Percentiles rank a stretch among this genome's conserved stretches.
phyloP scores from a whole-genome alignment of 2,797 vertebrate species.

The Petrocephalus sullivani region DNA sequence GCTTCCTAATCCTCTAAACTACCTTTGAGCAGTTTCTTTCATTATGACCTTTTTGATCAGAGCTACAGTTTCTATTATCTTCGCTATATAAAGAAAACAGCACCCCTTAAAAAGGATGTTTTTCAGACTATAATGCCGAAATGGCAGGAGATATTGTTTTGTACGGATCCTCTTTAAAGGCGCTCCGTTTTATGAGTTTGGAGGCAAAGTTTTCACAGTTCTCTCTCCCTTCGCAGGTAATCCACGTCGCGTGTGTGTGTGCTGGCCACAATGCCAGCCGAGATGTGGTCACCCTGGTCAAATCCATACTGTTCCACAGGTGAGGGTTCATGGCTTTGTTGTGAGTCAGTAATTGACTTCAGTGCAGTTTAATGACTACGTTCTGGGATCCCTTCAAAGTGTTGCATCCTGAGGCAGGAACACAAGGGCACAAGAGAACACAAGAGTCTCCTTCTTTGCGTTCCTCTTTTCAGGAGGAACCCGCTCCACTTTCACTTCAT shows the following conservation, averaged over 20 bases:
- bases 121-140: background rate
- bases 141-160: background rate
- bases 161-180: background rate
- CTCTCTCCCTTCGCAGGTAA: slow-evolving; percentile 62
- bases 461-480: slow-evolving; percentile 72
- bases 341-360: background rate
- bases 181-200: background rate
- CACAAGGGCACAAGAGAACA: too few relatives aligned
- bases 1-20: background rate
- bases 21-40: background rate
- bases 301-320: slow-evolving; percentile 96
- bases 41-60: background rate
- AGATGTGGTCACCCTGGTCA: slow-evolving; percentile 89
- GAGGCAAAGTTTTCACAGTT: background rate
- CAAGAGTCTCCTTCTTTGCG: background rate
- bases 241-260: slow-evolving; percentile 90
- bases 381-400: background rate
- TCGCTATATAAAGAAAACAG: background rate
- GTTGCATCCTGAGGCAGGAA: background rate
- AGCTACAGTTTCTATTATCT: background rate
- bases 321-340: slow-evolving; percentile 43
- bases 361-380: background rate
- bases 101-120: background rate
- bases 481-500: slow-evolving; percentile 93
- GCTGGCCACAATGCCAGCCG: slow-evolving; percentile 90